A percentile compares a stretch with the other conserved stretches of the same genome.
Conservation (phyloP, 1,140 invertebrate genomes). For the Dolichoris vasculosae region DNA sequence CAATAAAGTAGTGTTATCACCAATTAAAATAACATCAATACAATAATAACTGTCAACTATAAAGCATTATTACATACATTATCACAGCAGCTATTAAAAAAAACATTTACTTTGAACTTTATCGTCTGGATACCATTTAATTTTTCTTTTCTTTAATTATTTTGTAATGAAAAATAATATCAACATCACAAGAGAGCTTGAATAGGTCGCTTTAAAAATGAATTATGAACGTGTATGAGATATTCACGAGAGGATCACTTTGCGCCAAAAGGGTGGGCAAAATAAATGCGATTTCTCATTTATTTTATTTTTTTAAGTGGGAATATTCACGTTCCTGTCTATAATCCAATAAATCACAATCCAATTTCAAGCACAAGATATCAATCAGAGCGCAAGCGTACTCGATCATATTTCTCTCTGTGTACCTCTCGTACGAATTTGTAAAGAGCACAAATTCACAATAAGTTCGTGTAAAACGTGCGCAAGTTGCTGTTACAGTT, state of each 20-base stretch:
- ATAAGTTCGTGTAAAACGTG: background rate
- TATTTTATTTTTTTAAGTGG: background rate
- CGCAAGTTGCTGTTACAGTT: background rate
- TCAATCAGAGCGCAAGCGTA: constrained; percentile 11
- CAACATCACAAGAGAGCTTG: background rate
- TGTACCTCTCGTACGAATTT: constrained; percentile 27
- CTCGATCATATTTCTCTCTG: constrained; percentile 47
- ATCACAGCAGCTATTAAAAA: too few relatives aligned
- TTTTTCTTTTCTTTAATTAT: too few relatives aligned
- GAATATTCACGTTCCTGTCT: background rate
- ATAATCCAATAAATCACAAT: constrained; percentile 42
- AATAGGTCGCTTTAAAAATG: too few relatives aligned
- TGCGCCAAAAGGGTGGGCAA: background rate
- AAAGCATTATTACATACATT: too few relatives aligned
- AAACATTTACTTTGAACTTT: too few relatives aligned
- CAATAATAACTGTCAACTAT: too few relatives aligned
- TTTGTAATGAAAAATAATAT: background rate
- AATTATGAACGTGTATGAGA: background rate
- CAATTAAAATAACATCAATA: too few relatives aligned
- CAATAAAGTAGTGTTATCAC: too few relatives aligned
- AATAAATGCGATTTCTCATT: background rate
- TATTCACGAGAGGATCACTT: background rate
- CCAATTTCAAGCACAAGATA: constrained; percentile 42
- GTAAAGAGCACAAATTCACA: background rate
- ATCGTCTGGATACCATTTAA: too few relatives aligned